Percentiles rank a stretch among this genome's conserved stretches.
These are phyloP conservation scores for Tineola bisselliella DNA, from an alignment of 2,888 invertebrate species.

Conservation along the genomic window DNA sequence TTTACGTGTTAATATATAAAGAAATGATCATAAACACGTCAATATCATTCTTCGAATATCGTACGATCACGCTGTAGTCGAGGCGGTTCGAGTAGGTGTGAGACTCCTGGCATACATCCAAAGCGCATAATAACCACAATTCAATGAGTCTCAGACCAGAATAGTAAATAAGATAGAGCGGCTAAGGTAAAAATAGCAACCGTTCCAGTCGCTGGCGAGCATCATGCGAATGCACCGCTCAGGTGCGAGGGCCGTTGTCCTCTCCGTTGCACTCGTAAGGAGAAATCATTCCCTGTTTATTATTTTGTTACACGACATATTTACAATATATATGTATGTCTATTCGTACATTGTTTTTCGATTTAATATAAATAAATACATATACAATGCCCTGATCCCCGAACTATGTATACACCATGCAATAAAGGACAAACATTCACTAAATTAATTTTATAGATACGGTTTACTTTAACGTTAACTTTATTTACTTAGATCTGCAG, in stretches of 20 bases:
- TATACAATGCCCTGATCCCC: no score
- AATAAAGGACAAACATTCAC: no score
- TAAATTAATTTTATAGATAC: no score
- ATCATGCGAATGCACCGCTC: constrained; percentile 53
- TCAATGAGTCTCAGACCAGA: constrained; percentile 67
- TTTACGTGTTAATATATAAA: neutral
- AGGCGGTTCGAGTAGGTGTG: constrained; percentile 20
- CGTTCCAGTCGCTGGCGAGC: constrained; percentile 53
- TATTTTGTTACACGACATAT: neutral
- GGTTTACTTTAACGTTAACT: neutral
- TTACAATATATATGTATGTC: neutral
- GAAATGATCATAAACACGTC: neutral
- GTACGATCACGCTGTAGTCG: constrained; percentile 21
- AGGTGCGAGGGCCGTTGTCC: constrained; percentile 34
- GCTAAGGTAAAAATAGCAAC: constrained; percentile 61
- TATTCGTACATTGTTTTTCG: neutral
- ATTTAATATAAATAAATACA: no score
- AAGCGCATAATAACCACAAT: constrained; percentile 68
- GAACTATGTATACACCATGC: neutral
- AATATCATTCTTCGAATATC: constrained; percentile 57
- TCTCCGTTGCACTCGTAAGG: neutral
- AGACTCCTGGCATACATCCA: constrained; percentile 59
- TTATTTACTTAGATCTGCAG: no score
- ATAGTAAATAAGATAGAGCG: constrained; percentile 68
- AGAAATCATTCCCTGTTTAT: neutral